Percentiles rank a stretch among this genome's conserved stretches.
Evolutionary conservation across 2,888 invertebrate genomes (phyloP).

Genomic region (Acrobasis consociella): DNA sequence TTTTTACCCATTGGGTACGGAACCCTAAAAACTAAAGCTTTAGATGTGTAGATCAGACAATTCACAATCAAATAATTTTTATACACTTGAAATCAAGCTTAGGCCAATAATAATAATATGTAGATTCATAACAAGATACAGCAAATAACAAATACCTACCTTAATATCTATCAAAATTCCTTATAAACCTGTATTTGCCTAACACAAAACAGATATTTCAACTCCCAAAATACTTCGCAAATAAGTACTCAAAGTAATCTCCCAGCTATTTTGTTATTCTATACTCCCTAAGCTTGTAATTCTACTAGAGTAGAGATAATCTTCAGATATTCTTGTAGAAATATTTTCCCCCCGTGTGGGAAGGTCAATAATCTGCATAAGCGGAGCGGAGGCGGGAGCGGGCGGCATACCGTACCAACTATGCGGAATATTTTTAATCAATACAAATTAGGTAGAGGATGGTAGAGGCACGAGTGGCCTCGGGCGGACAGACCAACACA

Average conservation of each 20-base stretch:
- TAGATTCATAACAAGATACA: too few relatives aligned
- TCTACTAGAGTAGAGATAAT: constrained; percentile 17
- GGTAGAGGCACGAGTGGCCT: constrained; percentile 63
- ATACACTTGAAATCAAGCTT: too few relatives aligned
- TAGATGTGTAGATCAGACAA: too few relatives aligned
- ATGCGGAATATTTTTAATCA: constrained; percentile 83
- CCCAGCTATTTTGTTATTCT: constrained; percentile 13
- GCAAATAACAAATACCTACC: too few relatives aligned
- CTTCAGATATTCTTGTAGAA: constrained; percentile 20
- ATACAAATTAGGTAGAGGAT: constrained; percentile 81
- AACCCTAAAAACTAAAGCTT: too few relatives aligned
- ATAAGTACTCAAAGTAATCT: constrained; percentile 17
- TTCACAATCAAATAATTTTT: too few relatives aligned
- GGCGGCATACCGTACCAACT: constrained; percentile 67
- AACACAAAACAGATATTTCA: constrained; percentile 4
- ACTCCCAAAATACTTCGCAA: background rate
- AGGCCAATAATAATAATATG: too few relatives aligned
- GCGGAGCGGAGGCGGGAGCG: constrained; percentile 36
- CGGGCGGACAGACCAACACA: constrained; percentile 53
- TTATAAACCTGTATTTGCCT: background rate
- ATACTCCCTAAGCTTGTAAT: constrained; percentile 11
- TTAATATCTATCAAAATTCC: too few relatives aligned
- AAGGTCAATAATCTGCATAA: constrained; percentile 59
- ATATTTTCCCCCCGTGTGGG: constrained; percentile 22
- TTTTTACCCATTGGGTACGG: too few relatives aligned